Evolutionary conservation across 2,113 vertebrate species (phyloP).

Genomic region (Mirza zaza): DNA sequence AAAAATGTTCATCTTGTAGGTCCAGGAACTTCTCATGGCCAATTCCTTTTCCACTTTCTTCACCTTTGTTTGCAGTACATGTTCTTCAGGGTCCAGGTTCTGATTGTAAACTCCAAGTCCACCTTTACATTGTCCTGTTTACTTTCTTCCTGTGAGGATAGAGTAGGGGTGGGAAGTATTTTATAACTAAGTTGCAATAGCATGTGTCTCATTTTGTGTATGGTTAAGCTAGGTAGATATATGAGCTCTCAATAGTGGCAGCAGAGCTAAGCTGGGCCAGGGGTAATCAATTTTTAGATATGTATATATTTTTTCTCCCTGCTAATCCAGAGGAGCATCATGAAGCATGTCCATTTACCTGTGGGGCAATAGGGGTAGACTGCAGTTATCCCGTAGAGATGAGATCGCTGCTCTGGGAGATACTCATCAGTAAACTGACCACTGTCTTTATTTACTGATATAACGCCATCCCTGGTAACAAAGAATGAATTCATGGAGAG

Average conservation of each 20-base stretch:
- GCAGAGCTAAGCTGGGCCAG: neutral
- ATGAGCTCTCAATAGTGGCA: neutral
- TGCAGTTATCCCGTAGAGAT: slow-evolving; percentile 95
- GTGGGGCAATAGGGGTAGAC: slow-evolving; percentile 92
- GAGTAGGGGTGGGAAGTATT: neutral
- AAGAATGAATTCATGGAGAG: neutral
- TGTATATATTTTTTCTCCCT: neutral
- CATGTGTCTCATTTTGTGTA: neutral
- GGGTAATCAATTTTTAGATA: neutral
- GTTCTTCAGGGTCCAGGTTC: slow-evolving; percentile 70
- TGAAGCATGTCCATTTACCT: slow-evolving; percentile 80
- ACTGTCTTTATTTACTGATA: slow-evolving; percentile 88
- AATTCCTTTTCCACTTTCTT: slow-evolving; percentile 56
- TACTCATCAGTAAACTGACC: slow-evolving; percentile 92
- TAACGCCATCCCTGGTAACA: slow-evolving; percentile 92
- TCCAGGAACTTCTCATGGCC: slow-evolving; percentile 54
- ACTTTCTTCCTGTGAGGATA: slow-evolving; percentile 82
- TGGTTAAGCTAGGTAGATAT: neutral
- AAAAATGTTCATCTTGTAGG: slow-evolving; percentile 57
- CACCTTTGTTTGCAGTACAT: slow-evolving; percentile 55
- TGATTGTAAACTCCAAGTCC: slow-evolving; percentile 46
- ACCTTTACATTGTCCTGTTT: slow-evolving; percentile 28
- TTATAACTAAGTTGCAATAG: neutral
- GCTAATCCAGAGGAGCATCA: neutral
- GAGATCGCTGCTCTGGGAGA: slow-evolving; percentile 95